Percentiles rank a stretch among this genome's conserved stretches.
phyloP scores from a whole-genome alignment of 2,113 vertebrate species.

The Cebus imitator region DNA sequence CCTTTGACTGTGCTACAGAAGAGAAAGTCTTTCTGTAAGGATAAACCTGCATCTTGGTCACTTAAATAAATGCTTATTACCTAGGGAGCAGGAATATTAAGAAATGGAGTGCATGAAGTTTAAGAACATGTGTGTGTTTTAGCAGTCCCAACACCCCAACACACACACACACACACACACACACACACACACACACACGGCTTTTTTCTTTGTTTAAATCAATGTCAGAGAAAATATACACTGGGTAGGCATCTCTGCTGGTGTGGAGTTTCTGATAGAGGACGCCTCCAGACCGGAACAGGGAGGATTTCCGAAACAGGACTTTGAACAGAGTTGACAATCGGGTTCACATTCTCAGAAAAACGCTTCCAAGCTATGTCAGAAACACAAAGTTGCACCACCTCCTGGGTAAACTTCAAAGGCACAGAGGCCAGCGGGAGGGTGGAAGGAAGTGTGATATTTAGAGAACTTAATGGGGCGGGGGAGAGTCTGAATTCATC shows the following conservation, averaged over 20 bases:
- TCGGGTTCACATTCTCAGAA: slow-evolving; percentile 55
- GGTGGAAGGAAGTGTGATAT: slow-evolving; percentile 76
- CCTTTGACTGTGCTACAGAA: not conserved
- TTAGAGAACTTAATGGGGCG: slow-evolving; percentile 61
- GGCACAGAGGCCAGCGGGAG: not conserved
- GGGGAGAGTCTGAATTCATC: slow-evolving; percentile 31
- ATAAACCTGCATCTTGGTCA: not conserved
- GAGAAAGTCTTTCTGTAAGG: not conserved
- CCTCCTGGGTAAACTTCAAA: slow-evolving; percentile 71
- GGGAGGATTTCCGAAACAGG: slow-evolving; percentile 39
- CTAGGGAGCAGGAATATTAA: not conserved
- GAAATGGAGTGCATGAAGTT: slow-evolving; percentile 59
- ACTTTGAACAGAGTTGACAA: slow-evolving; percentile 70
- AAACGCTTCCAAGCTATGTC: slow-evolving; percentile 19
- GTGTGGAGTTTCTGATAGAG: not conserved
- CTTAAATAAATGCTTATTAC: not conserved
- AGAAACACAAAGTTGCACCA: slow-evolving; percentile 28
- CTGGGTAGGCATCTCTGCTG: not conserved
- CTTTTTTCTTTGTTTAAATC: not conserved
- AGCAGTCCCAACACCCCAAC: not conserved
- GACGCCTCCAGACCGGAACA: not conserved
- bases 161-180: not conserved
- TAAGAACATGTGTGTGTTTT: not conserved
- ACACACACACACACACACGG: not conserved
- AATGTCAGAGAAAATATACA: not conserved